Conservation (phyloP, 1,140 invertebrate species). For the Phymorhynchus buccinoides region DNA sequence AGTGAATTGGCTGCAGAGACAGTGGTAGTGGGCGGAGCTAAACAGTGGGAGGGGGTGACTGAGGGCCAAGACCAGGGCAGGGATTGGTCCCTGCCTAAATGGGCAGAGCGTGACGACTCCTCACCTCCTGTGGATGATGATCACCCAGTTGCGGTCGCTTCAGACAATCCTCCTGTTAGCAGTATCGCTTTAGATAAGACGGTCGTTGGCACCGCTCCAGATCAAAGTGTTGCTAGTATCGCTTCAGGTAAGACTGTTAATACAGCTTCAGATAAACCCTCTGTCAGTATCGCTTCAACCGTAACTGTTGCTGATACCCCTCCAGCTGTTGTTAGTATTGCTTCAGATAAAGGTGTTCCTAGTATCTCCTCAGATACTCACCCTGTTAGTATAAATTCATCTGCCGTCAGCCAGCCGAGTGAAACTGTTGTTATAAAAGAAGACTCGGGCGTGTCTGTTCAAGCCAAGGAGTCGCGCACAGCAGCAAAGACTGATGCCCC, state of each 20-base stretch:
- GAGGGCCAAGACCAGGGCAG: not conserved
- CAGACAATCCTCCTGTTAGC: not conserved
- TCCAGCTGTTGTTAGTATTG: too few species aligned
- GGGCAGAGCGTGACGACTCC: constrained; percentile 21
- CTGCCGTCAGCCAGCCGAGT: too few species aligned
- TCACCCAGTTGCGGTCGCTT: not conserved
- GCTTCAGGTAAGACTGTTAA: too few species aligned
- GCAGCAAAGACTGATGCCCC: not conserved
- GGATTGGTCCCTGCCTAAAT: constrained; percentile 33
- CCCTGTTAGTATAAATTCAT: too few species aligned
- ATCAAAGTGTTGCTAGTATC: too few species aligned
- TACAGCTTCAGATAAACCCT: too few species aligned
- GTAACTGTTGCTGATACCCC: too few species aligned
- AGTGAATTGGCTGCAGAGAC: not conserved
- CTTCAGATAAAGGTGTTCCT: too few species aligned
- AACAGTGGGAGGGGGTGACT: not conserved
- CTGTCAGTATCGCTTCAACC: not conserved
- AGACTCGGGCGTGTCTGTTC: not conserved
- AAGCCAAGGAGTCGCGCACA: not conserved
- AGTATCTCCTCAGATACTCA: too few species aligned
- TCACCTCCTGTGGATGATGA: not conserved
- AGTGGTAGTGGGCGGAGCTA: not conserved
- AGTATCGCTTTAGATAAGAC: too few species aligned
- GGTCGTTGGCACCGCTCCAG: too few species aligned
- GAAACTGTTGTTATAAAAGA: too few species aligned